Evolutionary conservation across 2,113 vertebrate species (phyloP).

Genomic region (Leptobrachium leishanense): DNA sequence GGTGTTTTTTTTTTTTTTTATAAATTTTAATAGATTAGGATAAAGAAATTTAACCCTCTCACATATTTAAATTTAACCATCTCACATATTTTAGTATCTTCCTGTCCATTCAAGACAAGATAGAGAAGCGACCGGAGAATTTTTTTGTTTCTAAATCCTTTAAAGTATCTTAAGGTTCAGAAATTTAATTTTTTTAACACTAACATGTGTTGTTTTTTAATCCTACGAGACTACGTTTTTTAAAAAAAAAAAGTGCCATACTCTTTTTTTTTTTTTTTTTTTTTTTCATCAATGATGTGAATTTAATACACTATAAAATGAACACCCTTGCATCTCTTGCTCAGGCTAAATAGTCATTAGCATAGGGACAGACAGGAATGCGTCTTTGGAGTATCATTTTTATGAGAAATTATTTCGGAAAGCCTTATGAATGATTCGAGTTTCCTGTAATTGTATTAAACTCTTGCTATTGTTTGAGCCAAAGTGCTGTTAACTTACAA

Average conservation of each 20-base stretch:
- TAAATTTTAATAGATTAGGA: not conserved
- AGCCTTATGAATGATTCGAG: not conserved
- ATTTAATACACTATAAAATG: too few species aligned
- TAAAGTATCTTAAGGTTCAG: too few species aligned
- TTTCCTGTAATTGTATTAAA: not conserved
- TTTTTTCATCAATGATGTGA: too few species aligned
- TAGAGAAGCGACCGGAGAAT: too few species aligned
- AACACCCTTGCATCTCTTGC: not conserved
- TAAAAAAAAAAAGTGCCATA: too few species aligned
- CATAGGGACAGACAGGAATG: not conserved
- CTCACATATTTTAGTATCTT: not conserved
- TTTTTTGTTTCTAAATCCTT: too few species aligned
- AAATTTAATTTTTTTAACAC: too few species aligned
- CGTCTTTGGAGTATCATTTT: not conserved
- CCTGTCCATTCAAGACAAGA: not conserved
- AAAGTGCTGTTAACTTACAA: not conserved
- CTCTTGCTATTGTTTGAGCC: not conserved
- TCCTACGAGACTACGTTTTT: too few species aligned
- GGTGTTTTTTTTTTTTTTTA: too few species aligned
- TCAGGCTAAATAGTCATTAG: not conserved
- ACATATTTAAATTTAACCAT: not conserved
- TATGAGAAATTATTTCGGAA: not conserved
- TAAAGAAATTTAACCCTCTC: not conserved
- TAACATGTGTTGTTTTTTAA: too few species aligned
- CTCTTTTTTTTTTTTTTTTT: too few species aligned